Conservation (phyloP, 1,140 invertebrate species). For the Panagrolaimus sp. region DNA sequence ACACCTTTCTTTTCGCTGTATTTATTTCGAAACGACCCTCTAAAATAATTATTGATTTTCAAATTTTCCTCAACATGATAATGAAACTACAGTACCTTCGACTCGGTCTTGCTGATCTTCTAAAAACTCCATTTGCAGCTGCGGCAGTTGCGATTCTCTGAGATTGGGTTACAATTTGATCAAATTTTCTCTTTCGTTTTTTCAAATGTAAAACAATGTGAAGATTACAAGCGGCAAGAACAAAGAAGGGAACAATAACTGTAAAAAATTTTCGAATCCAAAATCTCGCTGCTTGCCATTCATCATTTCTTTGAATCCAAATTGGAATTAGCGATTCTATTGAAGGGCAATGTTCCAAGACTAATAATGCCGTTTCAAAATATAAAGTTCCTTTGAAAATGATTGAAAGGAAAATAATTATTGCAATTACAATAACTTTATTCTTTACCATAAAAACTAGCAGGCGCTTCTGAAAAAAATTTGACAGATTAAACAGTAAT, state of each 20-base stretch:
- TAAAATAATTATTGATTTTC: no score
- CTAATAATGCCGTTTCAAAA: constrained; percentile 32
- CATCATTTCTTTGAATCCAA: constrained; percentile 20
- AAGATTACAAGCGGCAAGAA: constrained; percentile 47
- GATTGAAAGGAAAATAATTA: constrained; percentile 29
- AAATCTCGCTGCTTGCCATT: constrained; percentile 28
- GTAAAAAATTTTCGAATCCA: constrained; percentile 52
- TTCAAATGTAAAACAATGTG: constrained; percentile 42
- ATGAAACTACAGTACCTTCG: no score
- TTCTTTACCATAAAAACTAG: constrained; percentile 38
- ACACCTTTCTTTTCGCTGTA: constrained; percentile 47
- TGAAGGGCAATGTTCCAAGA: constrained; percentile 15
- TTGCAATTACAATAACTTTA: constrained; percentile 27
- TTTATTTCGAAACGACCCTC: constrained; percentile 10
- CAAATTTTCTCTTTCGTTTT: constrained; percentile 7
- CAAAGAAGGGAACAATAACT: constrained; percentile 42
- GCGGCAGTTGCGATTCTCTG: constrained; percentile 20
- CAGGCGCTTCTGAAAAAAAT: constrained; percentile 33
- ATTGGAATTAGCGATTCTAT: constrained; percentile 15
- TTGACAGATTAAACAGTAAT: no score
- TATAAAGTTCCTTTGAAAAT: constrained; percentile 46
- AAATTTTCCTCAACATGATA: no score
- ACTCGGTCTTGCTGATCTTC: no score
- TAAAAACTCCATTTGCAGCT: constrained; percentile 1
- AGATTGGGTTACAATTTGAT: constrained; percentile 14